Evolutionary conservation across 2,888 invertebrate species (phyloP).

Genomic region (Cheiracanthium punctorium): DNA sequence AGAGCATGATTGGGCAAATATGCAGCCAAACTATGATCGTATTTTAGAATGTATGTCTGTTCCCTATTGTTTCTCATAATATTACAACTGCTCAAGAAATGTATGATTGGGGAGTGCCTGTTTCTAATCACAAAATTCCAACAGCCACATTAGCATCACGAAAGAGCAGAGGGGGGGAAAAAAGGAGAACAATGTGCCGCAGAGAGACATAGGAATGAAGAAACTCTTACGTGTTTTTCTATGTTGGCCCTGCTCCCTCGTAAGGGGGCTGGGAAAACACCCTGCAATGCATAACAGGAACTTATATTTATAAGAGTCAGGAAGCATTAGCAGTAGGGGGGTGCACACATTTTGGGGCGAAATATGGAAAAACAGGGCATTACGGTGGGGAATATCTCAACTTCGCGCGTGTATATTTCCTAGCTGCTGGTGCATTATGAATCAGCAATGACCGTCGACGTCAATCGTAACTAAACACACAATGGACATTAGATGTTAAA

Average conservation of each 20-base stretch:
- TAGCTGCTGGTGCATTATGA: not conserved
- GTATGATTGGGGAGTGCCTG: no score
- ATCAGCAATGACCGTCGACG: not conserved
- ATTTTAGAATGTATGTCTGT: no score
- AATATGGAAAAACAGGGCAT: slow-evolving; percentile 12
- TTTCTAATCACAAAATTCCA: no score
- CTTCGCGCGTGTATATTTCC: not conserved
- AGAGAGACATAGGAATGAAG: no score
- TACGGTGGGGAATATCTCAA: slow-evolving; percentile 4
- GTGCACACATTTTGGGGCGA: not conserved
- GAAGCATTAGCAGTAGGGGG: slow-evolving; percentile 24
- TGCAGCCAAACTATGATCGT: no score
- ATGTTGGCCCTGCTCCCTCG: not conserved
- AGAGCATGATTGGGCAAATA: no score
- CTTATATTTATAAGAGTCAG: slow-evolving; percentile 3
- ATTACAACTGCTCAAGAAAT: no score
- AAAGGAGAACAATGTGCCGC: no score
- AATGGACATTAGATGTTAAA: slow-evolving; percentile 1
- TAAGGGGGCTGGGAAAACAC: slow-evolving; percentile 1
- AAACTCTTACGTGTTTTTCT: no score
- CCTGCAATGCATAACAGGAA: slow-evolving; percentile 12
- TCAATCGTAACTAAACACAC: slow-evolving; percentile 8
- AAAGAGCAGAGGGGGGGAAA: no score
- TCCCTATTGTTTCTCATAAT: no score
- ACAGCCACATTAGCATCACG: no score